Evolutionary conservation across 2,797 vertebrate genomes (phyloP), one percentile per base, ranked within the genome.

Genomic region (Cyclura pinguis): DNA sequence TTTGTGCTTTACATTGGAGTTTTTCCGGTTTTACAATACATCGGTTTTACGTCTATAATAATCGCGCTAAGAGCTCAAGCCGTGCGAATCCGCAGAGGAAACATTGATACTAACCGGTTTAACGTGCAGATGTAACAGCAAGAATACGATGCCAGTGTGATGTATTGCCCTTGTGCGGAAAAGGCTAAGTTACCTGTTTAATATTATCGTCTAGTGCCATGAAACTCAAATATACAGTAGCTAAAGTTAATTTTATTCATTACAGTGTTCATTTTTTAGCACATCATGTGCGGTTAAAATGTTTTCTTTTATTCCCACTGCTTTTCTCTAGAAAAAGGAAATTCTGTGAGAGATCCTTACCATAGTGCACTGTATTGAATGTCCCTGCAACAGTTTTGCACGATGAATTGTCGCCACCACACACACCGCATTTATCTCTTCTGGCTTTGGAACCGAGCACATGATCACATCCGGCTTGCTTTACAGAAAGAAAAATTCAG

Each of bases 401-500:
- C 38, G 99, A 99, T 87, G 99, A 99, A 96, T 99, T 99, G 97
- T 99, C 99, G 4, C 99, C 99, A 91, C 99, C 99, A 52, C 99
- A 99, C 92, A 99, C 98, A 2, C 99, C 99, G 93, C 99, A 99
- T 96, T 99, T 99, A 97, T 99, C 99, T 98, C 98, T 98, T 96
- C 99, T 98, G 94, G 99, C 99, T 97, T 99, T 99, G 89, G 99
- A 99, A 97, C 99, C 99, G 95, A 99, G 96, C 92, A 99, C 98
- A 84, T 99, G 99, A 98, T 99, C 99, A 35, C 99, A 99, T 97
- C 99, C 99, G 59, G 99, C 99, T 99, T 99, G 99, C 99, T 99
- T 98, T 96, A 97, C 87, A 95, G 97, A 96, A 96, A 93, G 97
- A 96, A 96, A 95, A 94, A 91, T 89, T 93, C 88, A 94, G 94